Base-by-base conservation (phyloP, 1,140 invertebrate genomes). In the Triops cancriformis region DNA sequence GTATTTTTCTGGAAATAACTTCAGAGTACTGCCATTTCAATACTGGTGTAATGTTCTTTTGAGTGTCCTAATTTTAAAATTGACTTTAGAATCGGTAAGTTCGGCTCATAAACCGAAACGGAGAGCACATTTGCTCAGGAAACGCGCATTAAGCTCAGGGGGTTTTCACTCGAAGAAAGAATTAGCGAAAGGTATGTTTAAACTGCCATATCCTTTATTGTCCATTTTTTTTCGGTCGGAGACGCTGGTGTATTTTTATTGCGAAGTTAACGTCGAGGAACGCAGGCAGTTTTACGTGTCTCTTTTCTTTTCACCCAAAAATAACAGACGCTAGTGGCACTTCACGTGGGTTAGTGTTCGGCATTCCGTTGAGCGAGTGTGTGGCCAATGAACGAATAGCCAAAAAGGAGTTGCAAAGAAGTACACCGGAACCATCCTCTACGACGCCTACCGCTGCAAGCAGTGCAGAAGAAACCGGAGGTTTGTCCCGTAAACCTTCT, bases 71-170 rank as follows among this genome's bases (percentile, higher is more conserved):
- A 42, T 42, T 42, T 42, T 10, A 28, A 4, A 4, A 28, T n/a
- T 74, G 27, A 28, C 23, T 27, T 27, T 43, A 76, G 74, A 76
- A 27, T 76, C 74, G 74, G 74, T 76, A 18, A 43, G 1, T 28
- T 76, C 74, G 76, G 31, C 86, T 76, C 77, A 76, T 41, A 92
- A 92, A 80, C 89, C 90, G 14, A 94, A 94, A 83, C 86, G 92
- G 79, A 86, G 90, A 79, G 89, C 91, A 0, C 90, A 93, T 83
- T 85, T 94, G 72, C 84, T 94, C 23, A 94, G 94, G 84, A 88
- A 92, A 83, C 94, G 94, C 84, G 91, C 93, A 0, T 86, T 94
- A 2, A 94, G 93, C 26, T 94, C 93, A 0, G 89, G 92, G 18
- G 92, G 94, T 84, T 94, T 94, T 82, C 92, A 94, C 82, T 89